These are phyloP conservation scores for Anthopleura sola DNA, from an alignment of 64 coral and sea anemone species.

Conservation along the genomic window DNA sequence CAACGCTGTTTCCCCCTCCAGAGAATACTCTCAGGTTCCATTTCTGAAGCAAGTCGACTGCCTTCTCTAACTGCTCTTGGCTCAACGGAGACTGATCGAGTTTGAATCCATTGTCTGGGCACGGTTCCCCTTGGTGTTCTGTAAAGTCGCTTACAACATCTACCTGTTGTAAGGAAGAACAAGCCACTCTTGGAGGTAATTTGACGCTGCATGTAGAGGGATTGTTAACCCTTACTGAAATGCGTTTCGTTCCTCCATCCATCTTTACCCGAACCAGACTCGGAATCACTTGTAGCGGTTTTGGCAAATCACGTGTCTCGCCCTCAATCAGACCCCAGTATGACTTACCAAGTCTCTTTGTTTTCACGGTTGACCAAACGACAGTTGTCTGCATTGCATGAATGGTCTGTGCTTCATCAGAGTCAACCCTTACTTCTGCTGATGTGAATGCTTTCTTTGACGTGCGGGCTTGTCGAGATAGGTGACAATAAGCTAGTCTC, in stretches of 20 bases:
- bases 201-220: background rate
- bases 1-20: background rate
- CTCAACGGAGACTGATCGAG: background rate
- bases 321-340: background rate
- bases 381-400: slow-evolving; percentile 10
- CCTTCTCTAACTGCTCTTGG: background rate
- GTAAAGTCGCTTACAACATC: background rate
- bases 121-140: no score
- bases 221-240: slow-evolving; percentile 34
- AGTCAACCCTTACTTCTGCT: background rate
- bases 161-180: slow-evolving; percentile 1
- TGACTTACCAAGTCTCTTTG: background rate
- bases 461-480: background rate
- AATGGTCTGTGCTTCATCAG: background rate
- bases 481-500: background rate
- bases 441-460: background rate
- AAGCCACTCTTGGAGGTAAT: background rate
- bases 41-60: background rate
- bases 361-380: slow-evolving; percentile 2
- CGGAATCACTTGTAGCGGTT: background rate
- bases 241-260: background rate
- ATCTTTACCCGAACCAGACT: background rate
- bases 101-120: no score
- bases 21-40: slow-evolving; percentile 6
- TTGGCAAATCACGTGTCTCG: background rate